phyloP scores from a whole-genome alignment of 2,113 vertebrate species.

The Hippocampus mohnikei region DNA sequence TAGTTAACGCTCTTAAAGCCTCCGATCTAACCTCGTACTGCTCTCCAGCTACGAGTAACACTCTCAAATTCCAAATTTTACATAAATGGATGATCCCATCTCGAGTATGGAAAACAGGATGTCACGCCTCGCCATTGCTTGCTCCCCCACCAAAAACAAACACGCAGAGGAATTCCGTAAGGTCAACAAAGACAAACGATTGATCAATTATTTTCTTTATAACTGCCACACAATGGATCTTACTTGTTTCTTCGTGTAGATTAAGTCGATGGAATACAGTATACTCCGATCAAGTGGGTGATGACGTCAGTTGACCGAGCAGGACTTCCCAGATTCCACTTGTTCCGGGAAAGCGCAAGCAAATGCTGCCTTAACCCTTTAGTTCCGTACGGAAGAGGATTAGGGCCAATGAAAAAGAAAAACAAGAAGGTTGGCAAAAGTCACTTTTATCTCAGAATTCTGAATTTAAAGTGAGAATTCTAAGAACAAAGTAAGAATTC shows the following conservation, averaged over 20 bases:
- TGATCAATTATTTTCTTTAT: neutral
- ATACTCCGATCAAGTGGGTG: neutral
- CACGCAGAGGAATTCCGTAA: neutral
- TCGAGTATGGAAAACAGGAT: neutral
- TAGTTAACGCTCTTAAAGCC: neutral
- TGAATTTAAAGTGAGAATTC: too few species aligned
- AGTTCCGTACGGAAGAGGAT: too few species aligned
- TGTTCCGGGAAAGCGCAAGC: neutral
- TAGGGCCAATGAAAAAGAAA: too few species aligned
- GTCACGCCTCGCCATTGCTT: neutral
- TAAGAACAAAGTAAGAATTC: too few species aligned
- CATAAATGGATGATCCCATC: neutral
- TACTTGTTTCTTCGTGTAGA: neutral
- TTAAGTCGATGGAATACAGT: neutral
- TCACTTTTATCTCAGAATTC: too few species aligned
- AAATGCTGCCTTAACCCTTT: neutral
- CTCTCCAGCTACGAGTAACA: neutral
- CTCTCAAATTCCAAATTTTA: neutral
- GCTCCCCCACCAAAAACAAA: neutral
- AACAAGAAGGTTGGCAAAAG: too few species aligned
- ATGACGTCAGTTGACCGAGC: neutral
- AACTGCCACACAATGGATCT: neutral
- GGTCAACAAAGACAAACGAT: neutral
- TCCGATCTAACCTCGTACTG: neutral
- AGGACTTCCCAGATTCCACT: neutral